Evolutionary conservation across 1,140 invertebrate species (phyloP).

Genomic region (Bombus cullumanus): DNA sequence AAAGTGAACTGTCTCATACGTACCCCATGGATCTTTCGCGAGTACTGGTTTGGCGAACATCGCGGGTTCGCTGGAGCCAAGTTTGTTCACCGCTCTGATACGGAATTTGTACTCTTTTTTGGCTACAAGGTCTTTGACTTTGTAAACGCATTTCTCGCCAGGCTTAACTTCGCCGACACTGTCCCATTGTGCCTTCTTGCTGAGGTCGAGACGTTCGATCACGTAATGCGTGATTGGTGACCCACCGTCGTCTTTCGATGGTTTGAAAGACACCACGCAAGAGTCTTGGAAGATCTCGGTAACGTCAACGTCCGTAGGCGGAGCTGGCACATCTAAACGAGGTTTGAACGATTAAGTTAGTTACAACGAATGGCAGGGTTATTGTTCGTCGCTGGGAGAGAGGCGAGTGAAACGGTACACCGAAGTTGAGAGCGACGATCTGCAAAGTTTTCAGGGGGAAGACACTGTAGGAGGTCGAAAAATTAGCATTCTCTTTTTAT

Average conservation of each 20-base stretch:
- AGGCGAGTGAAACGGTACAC: not conserved
- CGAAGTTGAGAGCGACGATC: too few species aligned
- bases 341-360: not conserved
- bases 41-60: conserved; percentile 92
- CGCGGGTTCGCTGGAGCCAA: conserved; percentile 94
- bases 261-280: conserved; percentile 96
- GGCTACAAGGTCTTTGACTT: conserved; percentile 93
- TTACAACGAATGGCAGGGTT: not conserved
- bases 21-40: conserved; percentile 99
- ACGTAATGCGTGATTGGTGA: conserved; percentile 95
- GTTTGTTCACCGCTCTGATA: conserved; percentile 96
- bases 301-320: conserved; percentile 95
- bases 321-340: conserved; percentile 89
- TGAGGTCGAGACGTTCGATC: conserved; percentile 96
- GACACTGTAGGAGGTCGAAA: too few species aligned
- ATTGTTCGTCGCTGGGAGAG: not conserved
- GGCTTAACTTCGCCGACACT: conserved; percentile 89
- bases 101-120: conserved; percentile 98
- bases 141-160: conserved; percentile 88
- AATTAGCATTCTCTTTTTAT: not conserved
- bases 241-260: conserved; percentile 96
- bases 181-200: conserved; percentile 94
- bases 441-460: too few species aligned
- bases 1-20: not conserved
- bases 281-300: conserved; percentile 95